phyloP scores from a whole-genome alignment of 2,797 vertebrate species.

The Potorous gilbertii region DNA sequence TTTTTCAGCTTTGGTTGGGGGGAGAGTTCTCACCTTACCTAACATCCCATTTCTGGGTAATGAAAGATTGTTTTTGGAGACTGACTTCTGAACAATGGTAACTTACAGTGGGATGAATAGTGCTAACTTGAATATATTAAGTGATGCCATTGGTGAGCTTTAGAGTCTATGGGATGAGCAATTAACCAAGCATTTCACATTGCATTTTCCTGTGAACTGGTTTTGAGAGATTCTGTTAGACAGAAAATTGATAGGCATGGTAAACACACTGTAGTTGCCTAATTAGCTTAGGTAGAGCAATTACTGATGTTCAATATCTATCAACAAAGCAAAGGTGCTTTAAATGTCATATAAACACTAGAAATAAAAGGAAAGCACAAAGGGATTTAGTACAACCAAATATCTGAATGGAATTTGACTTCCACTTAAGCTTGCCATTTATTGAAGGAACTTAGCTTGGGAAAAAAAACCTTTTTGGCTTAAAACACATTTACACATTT shows the following conservation, averaged over 20 bases:
- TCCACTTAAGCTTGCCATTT: constrained; percentile 44
- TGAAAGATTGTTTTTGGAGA: constrained; percentile 37
- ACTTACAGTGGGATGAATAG: constrained; percentile 36
- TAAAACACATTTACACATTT: neutral
- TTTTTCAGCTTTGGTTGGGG: neutral
- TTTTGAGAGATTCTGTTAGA: constrained; percentile 64
- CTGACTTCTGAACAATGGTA: constrained; percentile 5
- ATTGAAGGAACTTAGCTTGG: constrained; percentile 33
- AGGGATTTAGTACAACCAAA: constrained; percentile 46
- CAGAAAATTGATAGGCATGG: constrained; percentile 68
- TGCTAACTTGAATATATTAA: constrained; percentile 53
- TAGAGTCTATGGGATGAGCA: constrained; percentile 47
- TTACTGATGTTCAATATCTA: constrained; percentile 71
- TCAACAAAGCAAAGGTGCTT: constrained; percentile 68
- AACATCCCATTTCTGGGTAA: constrained; percentile 37
- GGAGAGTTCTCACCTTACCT: neutral
- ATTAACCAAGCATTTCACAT: constrained; percentile 65
- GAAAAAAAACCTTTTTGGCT: constrained; percentile 18
- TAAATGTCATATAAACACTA: constrained; percentile 66
- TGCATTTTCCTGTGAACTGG: constrained; percentile 55
- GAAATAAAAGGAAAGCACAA: constrained; percentile 54
- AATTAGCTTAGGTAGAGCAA: constrained; percentile 76
- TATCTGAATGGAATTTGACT: constrained; percentile 58
- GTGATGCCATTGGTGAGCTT: constrained; percentile 47
- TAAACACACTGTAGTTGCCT: constrained; percentile 70